Conservation (phyloP, 2,888 invertebrate species). For the Drosophila cyrtoloma region DNA sequence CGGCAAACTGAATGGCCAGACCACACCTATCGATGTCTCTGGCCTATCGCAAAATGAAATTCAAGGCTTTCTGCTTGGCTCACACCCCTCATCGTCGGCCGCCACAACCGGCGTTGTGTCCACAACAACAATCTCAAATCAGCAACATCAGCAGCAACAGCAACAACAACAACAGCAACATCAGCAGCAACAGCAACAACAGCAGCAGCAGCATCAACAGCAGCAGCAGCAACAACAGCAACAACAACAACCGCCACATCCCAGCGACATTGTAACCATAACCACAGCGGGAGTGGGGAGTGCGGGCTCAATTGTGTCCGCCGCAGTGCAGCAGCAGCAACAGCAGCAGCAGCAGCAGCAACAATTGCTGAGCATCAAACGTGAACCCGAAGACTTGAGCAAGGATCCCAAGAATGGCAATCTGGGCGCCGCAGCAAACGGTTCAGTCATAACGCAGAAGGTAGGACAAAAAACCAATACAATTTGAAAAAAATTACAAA, state of each 20-base stretch:
- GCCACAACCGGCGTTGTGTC: slow-evolving; percentile 82
- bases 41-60: slow-evolving; percentile 86
- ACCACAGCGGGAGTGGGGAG: slow-evolving; percentile 78
- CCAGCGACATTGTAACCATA: slow-evolving; percentile 83
- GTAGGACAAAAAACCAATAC: slow-evolving; percentile 63
- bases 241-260: slow-evolving; percentile 70
- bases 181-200: slow-evolving; percentile 69
- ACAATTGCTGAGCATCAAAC: slow-evolving; percentile 85
- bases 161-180: slow-evolving; percentile 72
- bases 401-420: slow-evolving; percentile 85
- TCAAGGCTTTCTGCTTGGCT: slow-evolving; percentile 86
- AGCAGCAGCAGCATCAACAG: slow-evolving; percentile 69
- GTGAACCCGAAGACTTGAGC: slow-evolving; percentile 86
- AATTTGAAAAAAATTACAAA: not conserved
- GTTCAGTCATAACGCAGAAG: slow-evolving; percentile 83
- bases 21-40: slow-evolving; percentile 86
- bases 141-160: slow-evolving; percentile 73
- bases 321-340: slow-evolving; percentile 74
- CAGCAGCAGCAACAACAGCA: slow-evolving; percentile 60
- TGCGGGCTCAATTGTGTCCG: slow-evolving; percentile 82
- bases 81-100: slow-evolving; percentile 85
- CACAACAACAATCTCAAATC: slow-evolving; percentile 81
- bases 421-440: slow-evolving; percentile 71
- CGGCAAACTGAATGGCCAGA: slow-evolving; percentile 85
- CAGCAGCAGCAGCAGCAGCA: slow-evolving; percentile 73